These are phyloP conservation scores for Cephus sareptanus DNA, from an alignment of 2,888 invertebrate species.

Conservation along the genomic window DNA sequence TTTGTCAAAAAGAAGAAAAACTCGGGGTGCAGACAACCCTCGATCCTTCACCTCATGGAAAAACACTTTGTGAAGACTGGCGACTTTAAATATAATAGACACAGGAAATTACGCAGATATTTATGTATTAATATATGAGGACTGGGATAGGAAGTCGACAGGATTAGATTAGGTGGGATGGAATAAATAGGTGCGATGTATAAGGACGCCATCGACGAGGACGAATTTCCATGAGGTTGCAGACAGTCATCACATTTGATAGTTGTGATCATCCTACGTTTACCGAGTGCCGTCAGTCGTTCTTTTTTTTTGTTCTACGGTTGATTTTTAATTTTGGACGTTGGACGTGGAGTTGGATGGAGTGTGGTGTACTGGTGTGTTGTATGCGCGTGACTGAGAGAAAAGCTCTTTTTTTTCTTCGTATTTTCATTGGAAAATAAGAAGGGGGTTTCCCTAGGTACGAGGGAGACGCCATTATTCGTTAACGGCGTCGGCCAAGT, in stretches of 20 bases:
- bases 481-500: too few species aligned
- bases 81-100: too few species aligned
- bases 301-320: conserved; percentile 27
- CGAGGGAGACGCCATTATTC: too few species aligned
- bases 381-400: conserved; percentile 46
- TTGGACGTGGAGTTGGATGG: conserved; percentile 66
- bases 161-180: too few species aligned
- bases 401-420: conserved; percentile 39
- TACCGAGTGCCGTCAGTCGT: conserved; percentile 37
- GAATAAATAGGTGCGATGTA: too few species aligned
- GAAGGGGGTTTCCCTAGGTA: too few species aligned
- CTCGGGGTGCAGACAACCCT: conserved; percentile 38
- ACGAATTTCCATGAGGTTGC: too few species aligned
- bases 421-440: conserved; percentile 5
- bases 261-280: conserved; percentile 30
- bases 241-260: too few species aligned
- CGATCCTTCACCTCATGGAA: conserved; percentile 23
- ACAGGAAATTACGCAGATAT: too few species aligned
- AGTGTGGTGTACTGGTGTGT: conserved; percentile 60
- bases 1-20: conserved; percentile 40
- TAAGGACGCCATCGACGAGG: too few species aligned
- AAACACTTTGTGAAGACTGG: background rate
- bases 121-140: too few species aligned
- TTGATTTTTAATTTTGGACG: conserved; percentile 48
- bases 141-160: too few species aligned